Conservation (phyloP, 2,888 invertebrate species). For the Thecophora atra region DNA sequence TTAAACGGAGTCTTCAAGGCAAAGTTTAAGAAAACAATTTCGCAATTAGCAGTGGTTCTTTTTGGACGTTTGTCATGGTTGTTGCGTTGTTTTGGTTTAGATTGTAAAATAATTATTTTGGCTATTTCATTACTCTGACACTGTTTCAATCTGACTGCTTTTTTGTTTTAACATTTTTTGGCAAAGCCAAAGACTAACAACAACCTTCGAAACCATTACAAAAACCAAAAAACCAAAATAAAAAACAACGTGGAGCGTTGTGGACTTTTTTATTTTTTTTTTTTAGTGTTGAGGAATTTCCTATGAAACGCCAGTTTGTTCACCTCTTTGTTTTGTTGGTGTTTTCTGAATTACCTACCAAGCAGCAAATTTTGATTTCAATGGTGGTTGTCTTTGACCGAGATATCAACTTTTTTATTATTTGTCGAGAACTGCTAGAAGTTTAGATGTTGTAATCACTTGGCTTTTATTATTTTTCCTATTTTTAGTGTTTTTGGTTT, state of each 20-base stretch:
- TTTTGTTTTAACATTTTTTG: neutral
- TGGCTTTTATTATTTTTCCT: neutral
- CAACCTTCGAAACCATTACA: neutral
- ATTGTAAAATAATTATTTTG: slow-evolving; percentile 6
- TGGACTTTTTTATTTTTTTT: no score
- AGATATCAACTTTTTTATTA: slow-evolving; percentile 40
- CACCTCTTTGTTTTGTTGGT: slow-evolving; percentile 13
- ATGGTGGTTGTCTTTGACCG: slow-evolving; percentile 56
- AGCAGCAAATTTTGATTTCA: slow-evolving; percentile 30
- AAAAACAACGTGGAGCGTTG: neutral
- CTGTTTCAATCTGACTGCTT: neutral
- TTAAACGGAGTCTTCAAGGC: slow-evolving; percentile 9
- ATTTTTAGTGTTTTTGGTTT: neutral
- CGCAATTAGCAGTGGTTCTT: slow-evolving; percentile 6
- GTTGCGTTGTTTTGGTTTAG: neutral
- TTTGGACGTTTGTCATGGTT: neutral
- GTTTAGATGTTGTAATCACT: neutral
- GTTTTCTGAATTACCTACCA: neutral
- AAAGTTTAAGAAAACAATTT: slow-evolving; percentile 21
- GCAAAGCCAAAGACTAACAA: neutral
- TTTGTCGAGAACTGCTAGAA: neutral
- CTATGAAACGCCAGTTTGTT: slow-evolving; percentile 12
- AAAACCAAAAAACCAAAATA: neutral
- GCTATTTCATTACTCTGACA: neutral
- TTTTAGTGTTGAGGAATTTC: neutral